Conservation (phyloP, 2,888 invertebrate species). For the Craniophora ligustri region DNA sequence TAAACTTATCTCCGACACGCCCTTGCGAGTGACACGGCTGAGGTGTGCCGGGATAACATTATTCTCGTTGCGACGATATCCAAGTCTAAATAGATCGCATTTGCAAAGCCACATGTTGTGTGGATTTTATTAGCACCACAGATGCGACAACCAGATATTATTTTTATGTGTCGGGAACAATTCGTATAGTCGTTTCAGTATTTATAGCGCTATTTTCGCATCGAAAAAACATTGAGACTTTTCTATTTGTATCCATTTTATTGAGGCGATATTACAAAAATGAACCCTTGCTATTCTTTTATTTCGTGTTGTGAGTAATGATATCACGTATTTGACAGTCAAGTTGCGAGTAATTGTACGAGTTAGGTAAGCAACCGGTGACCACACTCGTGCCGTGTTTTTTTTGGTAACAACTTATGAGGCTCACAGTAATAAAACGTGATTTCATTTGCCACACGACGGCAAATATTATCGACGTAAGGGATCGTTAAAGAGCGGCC, state of each 20-base stretch:
- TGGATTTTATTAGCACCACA: conserved; percentile 69
- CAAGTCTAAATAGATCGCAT: conserved; percentile 84
- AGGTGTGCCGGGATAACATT: conserved; percentile 87
- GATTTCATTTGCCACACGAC: conserved; percentile 75
- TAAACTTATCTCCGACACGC: conserved; percentile 87
- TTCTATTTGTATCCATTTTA: conserved; percentile 46
- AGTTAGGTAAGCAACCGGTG: conserved; percentile 56
- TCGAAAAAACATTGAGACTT: conserved; percentile 36
- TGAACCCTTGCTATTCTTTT: conserved; percentile 23
- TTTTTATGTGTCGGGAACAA: conserved; percentile 54
- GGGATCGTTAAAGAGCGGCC: conserved; percentile 77
- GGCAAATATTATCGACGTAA: conserved; percentile 74
- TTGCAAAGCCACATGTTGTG: conserved; percentile 75
- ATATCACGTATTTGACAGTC: conserved; percentile 36
- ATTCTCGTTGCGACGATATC: conserved; percentile 82
- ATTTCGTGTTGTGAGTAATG: conserved; percentile 33
- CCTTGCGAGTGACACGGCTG: conserved; percentile 84
- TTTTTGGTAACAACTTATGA: conserved; percentile 71
- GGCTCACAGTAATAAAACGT: conserved; percentile 71
- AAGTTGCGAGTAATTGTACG: conserved; percentile 36
- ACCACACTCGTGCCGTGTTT: conserved; percentile 61
- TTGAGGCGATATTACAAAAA: conserved; percentile 39
- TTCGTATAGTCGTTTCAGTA: conserved; percentile 52
- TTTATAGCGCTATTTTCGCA: conserved; percentile 52
- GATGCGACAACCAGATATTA: conserved; percentile 62